These are phyloP conservation scores for Eurystomus gularis DNA, from an alignment of 2,113 vertebrate species.

Conservation along the genomic window DNA sequence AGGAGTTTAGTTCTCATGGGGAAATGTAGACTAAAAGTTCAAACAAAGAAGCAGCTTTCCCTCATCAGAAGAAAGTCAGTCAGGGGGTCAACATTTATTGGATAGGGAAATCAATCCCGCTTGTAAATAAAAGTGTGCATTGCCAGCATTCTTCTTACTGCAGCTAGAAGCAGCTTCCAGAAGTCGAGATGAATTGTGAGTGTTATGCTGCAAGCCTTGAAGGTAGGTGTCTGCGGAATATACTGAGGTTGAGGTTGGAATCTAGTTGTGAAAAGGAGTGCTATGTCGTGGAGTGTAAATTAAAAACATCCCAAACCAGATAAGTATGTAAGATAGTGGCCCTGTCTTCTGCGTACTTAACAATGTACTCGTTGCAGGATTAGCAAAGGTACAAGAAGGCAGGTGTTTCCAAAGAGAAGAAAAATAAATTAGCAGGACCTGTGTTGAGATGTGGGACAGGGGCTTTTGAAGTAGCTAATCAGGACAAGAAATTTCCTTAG, in stretches of 20 bases:
- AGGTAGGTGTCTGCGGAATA: background rate
- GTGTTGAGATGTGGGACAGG: background rate
- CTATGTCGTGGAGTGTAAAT: background rate
- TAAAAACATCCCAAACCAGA: background rate
- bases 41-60: background rate
- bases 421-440: background rate
- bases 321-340: background rate
- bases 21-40: background rate
- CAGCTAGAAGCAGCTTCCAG: background rate
- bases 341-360: background rate
- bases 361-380: background rate
- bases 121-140: background rate
- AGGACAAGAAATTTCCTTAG: background rate
- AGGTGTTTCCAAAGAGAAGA: background rate
- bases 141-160: background rate
- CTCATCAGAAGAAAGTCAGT: background rate
- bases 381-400: background rate
- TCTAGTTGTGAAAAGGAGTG: background rate
- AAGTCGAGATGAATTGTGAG: background rate
- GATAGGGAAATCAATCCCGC: slow-evolving; percentile 18
- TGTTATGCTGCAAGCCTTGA: background rate
- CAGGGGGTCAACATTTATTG: background rate
- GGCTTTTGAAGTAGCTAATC: background rate
- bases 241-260: background rate
- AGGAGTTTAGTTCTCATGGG: background rate